Conservation (phyloP, 2,113 vertebrate species). For the Python bivittatus region DNA sequence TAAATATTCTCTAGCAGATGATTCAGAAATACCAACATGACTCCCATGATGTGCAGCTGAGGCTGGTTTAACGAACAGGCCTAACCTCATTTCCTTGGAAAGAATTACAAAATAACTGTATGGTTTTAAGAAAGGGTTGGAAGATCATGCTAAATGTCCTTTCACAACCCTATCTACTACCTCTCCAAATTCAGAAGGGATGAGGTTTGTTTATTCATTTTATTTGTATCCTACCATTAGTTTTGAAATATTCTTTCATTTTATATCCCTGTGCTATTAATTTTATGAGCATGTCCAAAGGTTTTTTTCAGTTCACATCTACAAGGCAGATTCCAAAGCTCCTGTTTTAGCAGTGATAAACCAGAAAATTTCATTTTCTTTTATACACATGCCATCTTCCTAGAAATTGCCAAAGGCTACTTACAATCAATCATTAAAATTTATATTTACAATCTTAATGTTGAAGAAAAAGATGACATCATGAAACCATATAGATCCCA, state of each 20-base stretch:
- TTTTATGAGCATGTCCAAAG: constrained; percentile 6
- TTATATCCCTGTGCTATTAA: background rate
- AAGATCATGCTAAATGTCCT: constrained; percentile 26
- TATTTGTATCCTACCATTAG: background rate
- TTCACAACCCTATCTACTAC: background rate
- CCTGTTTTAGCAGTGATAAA: background rate
- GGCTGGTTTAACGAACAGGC: constrained; percentile 45
- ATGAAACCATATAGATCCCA: background rate
- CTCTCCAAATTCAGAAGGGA: constrained; percentile 10
- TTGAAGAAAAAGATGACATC: background rate
- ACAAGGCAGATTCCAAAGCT: background rate
- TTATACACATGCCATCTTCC: background rate
- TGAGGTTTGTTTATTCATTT: background rate
- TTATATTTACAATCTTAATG: background rate
- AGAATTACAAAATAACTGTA: constrained; percentile 46
- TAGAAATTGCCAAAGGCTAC: background rate
- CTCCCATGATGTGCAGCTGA: constrained; percentile 54
- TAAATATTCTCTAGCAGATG: constrained; percentile 43
- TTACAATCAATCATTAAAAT: background rate
- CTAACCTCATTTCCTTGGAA: constrained; percentile 63
- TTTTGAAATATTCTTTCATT: background rate
- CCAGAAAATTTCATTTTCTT: background rate
- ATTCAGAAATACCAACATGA: constrained; percentile 51
- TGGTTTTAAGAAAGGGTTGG: constrained; percentile 56
- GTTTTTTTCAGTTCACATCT: background rate